phyloP scores from a whole-genome alignment of 2,113 vertebrate species.

The Cololabis saira region DNA sequence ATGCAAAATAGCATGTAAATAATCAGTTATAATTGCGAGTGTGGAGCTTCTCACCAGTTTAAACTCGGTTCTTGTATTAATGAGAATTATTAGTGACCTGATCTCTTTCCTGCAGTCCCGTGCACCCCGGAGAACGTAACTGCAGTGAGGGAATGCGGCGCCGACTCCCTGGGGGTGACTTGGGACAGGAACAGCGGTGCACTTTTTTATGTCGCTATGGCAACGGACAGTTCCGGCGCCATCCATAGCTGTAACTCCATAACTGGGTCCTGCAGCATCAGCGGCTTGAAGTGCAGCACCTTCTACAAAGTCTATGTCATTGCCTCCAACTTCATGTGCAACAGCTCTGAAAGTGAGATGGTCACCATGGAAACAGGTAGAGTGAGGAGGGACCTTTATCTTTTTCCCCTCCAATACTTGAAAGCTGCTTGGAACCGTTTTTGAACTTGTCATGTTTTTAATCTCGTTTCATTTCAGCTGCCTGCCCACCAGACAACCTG shows the following conservation, averaged over 20 bases:
- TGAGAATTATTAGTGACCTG: background rate
- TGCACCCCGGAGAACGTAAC: conserved; percentile 73
- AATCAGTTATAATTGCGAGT: too few relatives aligned
- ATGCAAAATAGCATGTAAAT: too few relatives aligned
- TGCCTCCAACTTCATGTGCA: conserved; percentile 77
- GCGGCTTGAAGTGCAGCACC: conserved; percentile 75
- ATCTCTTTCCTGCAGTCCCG: conserved; percentile 66
- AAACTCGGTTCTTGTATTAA: background rate
- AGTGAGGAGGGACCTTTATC: background rate
- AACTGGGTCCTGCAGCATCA: conserved; percentile 59
- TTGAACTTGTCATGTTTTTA: background rate
- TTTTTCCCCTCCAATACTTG: too few relatives aligned
- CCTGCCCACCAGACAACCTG: conserved; percentile 72
- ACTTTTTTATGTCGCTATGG: conserved; percentile 68
- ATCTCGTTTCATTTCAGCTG: conserved; percentile 55
- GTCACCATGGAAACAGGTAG: conserved; percentile 79
- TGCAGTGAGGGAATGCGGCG: conserved; percentile 66
- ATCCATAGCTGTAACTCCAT: conserved; percentile 63
- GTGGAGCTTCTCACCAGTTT: background rate
- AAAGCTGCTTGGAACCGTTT: background rate
- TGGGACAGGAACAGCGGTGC: conserved; percentile 70
- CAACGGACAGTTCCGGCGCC: conserved; percentile 42
- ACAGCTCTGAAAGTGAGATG: conserved; percentile 74
- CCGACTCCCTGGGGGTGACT: conserved; percentile 58
- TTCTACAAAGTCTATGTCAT: conserved; percentile 68